phyloP scores from a whole-genome alignment of 2,113 vertebrate species.

The Pteropus alecto region DNA sequence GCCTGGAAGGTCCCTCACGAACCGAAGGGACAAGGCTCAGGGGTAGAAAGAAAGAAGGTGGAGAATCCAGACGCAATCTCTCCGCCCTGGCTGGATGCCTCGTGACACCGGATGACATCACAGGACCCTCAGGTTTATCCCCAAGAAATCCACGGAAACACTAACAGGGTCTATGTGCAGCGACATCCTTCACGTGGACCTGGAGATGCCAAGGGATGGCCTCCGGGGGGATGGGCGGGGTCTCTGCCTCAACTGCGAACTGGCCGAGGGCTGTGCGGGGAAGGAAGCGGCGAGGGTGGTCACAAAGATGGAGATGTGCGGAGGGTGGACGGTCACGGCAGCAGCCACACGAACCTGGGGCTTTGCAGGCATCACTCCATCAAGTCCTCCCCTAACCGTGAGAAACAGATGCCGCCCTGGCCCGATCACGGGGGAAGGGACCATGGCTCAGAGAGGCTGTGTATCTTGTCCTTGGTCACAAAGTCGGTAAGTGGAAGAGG shows the following conservation, averaged over 20 bases:
- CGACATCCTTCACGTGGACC: neutral
- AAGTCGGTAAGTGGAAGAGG: neutral
- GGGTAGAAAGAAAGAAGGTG: neutral
- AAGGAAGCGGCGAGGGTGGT: neutral
- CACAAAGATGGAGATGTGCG: fast-evolving
- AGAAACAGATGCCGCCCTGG: fast-evolving
- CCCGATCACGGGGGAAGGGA: neutral
- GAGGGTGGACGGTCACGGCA: fast-evolving
- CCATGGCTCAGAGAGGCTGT: neutral
- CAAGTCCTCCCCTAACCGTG: neutral
- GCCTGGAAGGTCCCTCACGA: neutral
- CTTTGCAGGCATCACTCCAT: fast-evolving
- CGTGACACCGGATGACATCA: neutral
- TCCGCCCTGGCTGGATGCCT: fast-evolving
- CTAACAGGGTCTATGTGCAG: neutral
- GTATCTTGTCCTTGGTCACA: neutral
- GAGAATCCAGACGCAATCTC: neutral
- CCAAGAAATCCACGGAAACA: neutral
- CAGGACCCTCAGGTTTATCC: neutral
- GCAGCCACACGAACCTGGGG: neutral
- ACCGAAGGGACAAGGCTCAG: neutral
- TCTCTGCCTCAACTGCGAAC: neutral
- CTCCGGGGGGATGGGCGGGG: neutral
- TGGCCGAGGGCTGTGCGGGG: fast-evolving
- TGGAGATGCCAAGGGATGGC: neutral